Percentiles rank a stretch among this genome's conserved stretches.
Evolutionary conservation across 2,113 vertebrate genomes (phyloP).

Genomic region (Myanophis thanlyinensis): DNA sequence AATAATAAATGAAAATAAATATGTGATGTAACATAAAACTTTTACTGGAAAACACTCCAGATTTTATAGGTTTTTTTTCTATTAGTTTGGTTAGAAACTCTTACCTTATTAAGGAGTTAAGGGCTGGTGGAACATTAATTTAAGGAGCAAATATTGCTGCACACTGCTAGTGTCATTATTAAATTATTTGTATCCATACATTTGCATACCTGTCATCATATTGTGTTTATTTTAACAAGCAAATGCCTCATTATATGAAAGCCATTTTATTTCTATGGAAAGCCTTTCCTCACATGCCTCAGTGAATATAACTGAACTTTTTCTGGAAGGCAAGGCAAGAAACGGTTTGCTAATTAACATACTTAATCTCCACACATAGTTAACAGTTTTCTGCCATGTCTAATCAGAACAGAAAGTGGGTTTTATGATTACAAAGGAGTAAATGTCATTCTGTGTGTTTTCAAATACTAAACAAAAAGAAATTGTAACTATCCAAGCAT

Average conservation of each 20-base stretch:
- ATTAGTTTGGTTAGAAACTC: neutral
- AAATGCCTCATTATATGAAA: neutral
- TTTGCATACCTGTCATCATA: constrained; percentile 9
- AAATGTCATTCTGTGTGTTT: neutral
- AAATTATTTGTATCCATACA: neutral
- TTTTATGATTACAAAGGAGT: neutral
- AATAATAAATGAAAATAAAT: neutral
- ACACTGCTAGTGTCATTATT: neutral
- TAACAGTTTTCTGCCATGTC: neutral
- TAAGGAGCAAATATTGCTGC: neutral
- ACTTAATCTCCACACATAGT: constrained; percentile 27
- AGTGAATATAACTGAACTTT: constrained; percentile 36
- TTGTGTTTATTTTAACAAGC: constrained; percentile 28
- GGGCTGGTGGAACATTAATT: neutral
- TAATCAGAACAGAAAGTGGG: neutral
- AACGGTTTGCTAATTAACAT: constrained; percentile 29
- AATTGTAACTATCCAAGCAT: neutral
- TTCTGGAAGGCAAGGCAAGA: constrained; percentile 23
- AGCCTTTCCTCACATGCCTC: neutral
- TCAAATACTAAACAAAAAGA: constrained; percentile 8
- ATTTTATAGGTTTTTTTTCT: neutral
- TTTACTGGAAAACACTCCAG: neutral
- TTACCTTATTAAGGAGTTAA: neutral
- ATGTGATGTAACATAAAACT: neutral
- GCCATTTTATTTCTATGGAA: constrained; percentile 13